Conservation (phyloP, 2,113 vertebrate species). For the Laticauda laticaudata region DNA sequence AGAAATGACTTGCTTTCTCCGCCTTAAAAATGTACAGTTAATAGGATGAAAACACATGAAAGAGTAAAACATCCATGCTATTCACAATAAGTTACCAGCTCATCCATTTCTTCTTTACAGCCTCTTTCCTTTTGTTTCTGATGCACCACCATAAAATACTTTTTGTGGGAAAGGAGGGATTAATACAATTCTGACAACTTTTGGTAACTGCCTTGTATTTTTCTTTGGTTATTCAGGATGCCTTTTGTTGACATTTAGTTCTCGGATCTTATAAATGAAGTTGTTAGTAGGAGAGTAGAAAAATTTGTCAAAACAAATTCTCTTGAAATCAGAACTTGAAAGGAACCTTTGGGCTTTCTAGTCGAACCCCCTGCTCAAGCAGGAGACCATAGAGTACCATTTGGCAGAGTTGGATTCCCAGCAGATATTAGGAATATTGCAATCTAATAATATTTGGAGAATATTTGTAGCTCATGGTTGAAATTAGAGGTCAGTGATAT, state of each 20-base stretch:
- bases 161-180: neutral
- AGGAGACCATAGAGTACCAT: too few species aligned
- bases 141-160: neutral
- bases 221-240: neutral
- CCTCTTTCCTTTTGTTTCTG: neutral
- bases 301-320: neutral
- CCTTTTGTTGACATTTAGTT: neutral
- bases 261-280: neutral
- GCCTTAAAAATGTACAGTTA: neutral
- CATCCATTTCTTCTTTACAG: neutral
- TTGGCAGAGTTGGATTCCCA: neutral
- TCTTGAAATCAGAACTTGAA: neutral
- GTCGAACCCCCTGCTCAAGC: too few species aligned
- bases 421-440: neutral
- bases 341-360: too few species aligned
- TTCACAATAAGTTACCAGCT: neutral
- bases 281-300: neutral
- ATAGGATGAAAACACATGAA: neutral
- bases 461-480: too few species aligned
- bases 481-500: too few species aligned
- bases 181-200: neutral
- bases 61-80: neutral
- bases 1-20: neutral
- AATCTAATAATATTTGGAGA: neutral
- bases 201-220: neutral